These are phyloP conservation scores for Bombus balteatus DNA, from an alignment of 1,140 invertebrate genomes.

Conservation along the genomic window DNA sequence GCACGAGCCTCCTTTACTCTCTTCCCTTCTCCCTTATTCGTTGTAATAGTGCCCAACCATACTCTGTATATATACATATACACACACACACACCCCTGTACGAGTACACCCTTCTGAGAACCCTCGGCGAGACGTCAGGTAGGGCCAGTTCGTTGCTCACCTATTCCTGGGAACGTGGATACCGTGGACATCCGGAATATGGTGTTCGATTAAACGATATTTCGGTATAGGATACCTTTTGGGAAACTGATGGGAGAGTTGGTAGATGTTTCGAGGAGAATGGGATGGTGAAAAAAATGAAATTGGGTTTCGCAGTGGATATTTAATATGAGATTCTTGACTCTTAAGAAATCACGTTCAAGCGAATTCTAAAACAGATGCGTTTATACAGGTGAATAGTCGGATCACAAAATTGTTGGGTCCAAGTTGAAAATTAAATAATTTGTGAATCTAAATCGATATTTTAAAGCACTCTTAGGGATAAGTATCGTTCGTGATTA, in stretches of 20 bases:
- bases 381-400: too few species aligned
- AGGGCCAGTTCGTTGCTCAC: slow-evolving; percentile 61
- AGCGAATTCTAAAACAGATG: too few species aligned
- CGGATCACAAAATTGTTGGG: too few species aligned
- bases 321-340: too few species aligned
- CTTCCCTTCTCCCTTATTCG: not conserved
- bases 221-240: not conserved
- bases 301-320: too few species aligned
- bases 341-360: too few species aligned
- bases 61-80: not conserved
- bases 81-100: not conserved
- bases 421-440: too few species aligned
- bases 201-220: slow-evolving; percentile 57
- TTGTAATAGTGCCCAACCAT: slow-evolving; percentile 1
- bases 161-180: slow-evolving; percentile 72
- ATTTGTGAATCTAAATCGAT: too few species aligned
- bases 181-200: slow-evolving; percentile 43
- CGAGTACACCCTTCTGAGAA: slow-evolving; percentile 56
- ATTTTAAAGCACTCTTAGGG: too few species aligned
- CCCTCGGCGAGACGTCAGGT: slow-evolving; percentile 49
- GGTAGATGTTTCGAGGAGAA: not conserved
- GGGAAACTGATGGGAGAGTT: too few species aligned
- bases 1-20: slow-evolving; percentile 68
- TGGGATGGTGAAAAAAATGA: not conserved
- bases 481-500: too few species aligned